phyloP scores from a whole-genome alignment of 1,140 invertebrate species.

The Berghia stephanieae region DNA sequence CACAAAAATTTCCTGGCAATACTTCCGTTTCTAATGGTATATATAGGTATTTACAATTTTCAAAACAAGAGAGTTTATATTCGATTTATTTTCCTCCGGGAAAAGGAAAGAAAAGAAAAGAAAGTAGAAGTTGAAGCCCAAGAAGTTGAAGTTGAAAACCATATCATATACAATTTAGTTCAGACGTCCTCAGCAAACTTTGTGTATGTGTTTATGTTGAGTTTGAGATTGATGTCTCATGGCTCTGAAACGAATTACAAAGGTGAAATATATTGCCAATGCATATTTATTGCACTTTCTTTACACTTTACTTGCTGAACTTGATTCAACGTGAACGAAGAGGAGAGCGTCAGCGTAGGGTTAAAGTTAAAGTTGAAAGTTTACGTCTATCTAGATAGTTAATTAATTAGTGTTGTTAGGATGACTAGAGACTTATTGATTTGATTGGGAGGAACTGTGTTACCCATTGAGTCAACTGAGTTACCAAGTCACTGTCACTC shows the following conservation, averaged over 20 bases:
- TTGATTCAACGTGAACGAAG: not conserved
- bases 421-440: not conserved
- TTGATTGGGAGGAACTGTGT: not conserved
- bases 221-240: too few relatives aligned
- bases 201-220: too few relatives aligned
- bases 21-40: too few relatives aligned
- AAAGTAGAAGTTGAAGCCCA: too few relatives aligned
- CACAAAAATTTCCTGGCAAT: too few relatives aligned
- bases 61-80: not conserved
- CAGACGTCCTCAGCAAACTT: too few relatives aligned
- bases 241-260: slow-evolving; percentile 49
- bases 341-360: not conserved
- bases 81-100: not conserved
- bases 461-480: too few relatives aligned
- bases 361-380: slow-evolving; percentile 28
- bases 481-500: too few relatives aligned
- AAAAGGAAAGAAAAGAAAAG: not conserved
- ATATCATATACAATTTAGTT: too few relatives aligned
- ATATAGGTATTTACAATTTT: too few relatives aligned
- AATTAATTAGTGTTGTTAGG: not conserved
- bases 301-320: not conserved
- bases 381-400: slow-evolving; percentile 33
- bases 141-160: slow-evolving; percentile 12
- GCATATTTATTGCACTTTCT: not conserved
- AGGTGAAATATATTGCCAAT: slow-evolving; percentile 32